Evolutionary conservation across 1,140 invertebrate genomes (phyloP), one percentile per base, ranked within the genome.

Genomic region (Solenopsis fugax): DNA sequence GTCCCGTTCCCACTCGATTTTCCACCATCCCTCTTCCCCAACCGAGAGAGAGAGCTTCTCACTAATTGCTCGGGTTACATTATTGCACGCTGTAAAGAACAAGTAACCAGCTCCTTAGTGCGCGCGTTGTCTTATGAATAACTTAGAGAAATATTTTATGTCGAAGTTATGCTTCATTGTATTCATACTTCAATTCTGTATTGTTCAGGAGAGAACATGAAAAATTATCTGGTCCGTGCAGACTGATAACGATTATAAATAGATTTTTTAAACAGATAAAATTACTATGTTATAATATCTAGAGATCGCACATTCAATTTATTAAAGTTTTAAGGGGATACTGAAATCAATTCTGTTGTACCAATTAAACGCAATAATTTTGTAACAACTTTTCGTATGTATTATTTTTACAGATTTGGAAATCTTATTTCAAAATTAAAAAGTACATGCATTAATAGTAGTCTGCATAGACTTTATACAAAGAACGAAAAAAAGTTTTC

Each of bases 31-130:
- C 12, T 48, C 37, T 45, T n/a, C n/a, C 24, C 75, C 13, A 13
- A 21, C 2, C n/a, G n/a, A 2, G 34, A 34, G 45, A 45, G 65
- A 62, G 50, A 54, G 67, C 21, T 78, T 82, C 41, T 54, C 58
- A 13, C 67, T 87, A 87, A 87, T 87, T 87, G 60, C 76, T 69
- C 64, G 65, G 34, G 71, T 87, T 72, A 87, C 67, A 65, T 48
- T 29, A 41, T 72, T 34, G 21, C 9, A 1, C 50, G 54, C 62
- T 67, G 45, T 72, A 86, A 82, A 81, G 65, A 87, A 82, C 56
- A 41, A 18, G 29, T 41, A 62, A 10, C 3, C 52, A 45, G 45
- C 37, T 50, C 10, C 45, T 67, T 69, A 67, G 21, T n/a, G 21
- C 65, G 37, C n/a, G 29, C 21, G 16, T 6, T 60, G 45, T n/a